Conservation (phyloP, 2,113 vertebrate genomes). For the Mixornis gularis region DNA sequence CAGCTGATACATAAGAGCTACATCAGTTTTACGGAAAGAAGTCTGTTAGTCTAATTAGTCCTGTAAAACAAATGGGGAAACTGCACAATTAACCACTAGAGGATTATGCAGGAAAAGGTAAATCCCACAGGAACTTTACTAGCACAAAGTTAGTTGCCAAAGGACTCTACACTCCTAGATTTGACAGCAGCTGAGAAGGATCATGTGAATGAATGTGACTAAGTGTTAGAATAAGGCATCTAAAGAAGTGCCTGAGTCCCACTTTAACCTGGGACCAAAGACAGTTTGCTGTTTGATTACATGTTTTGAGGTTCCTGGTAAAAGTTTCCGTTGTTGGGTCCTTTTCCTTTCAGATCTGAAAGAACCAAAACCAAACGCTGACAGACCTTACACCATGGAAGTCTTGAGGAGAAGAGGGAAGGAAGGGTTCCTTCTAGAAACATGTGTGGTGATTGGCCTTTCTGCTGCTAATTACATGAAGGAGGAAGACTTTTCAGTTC, state of each 20-base stretch:
- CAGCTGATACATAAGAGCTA: background rate
- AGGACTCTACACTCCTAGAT: background rate
- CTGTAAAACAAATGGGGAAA: background rate
- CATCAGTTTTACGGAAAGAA: background rate
- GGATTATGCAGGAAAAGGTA: background rate
- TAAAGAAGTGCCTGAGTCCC: background rate
- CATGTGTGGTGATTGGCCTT: background rate
- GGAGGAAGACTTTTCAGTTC: background rate
- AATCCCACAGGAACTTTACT: background rate
- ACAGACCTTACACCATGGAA: background rate
- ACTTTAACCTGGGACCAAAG: background rate
- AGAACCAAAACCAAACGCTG: background rate
- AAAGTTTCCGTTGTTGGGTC: background rate
- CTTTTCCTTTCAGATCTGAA: background rate
- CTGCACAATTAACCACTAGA: background rate
- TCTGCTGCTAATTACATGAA: background rate
- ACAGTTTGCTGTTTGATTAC: background rate
- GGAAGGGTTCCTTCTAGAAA: background rate
- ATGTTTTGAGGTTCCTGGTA: background rate
- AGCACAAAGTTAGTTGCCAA: background rate
- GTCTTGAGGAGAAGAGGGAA: background rate
- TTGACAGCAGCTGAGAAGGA: background rate
- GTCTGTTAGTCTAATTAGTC: background rate
- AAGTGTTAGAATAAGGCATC: background rate
- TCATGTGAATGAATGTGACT: background rate